Base-by-base conservation (phyloP, 2,888 invertebrate genomes). In the Eueremaeus valkanovi region DNA sequence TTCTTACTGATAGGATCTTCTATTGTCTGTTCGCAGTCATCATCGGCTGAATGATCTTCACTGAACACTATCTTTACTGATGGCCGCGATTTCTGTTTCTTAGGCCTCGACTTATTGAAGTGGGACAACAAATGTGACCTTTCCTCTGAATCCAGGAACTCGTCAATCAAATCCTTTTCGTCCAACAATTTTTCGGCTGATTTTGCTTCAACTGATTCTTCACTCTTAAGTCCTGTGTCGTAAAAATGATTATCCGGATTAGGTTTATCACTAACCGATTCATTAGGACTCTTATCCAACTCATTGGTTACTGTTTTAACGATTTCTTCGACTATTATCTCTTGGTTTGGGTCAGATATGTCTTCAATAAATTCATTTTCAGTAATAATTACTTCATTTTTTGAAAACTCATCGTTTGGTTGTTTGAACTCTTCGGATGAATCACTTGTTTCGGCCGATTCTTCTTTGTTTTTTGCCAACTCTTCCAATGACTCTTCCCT, bases 81-180 rank as follows among this genome's bases (percentile, higher is more conserved):
- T 13, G 36, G 36, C 40, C 68, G 18, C 13, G 68, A 68, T 13
- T 68, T 68, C 0, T 31, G 21, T 40, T 68, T 68, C 40, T 68
- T 68, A 13, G 68, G 68, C 13, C 68, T 1, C 21, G 68, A 68
- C 31, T 68, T 68, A 68, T 68, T 68, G 16, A 68, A 40, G 40
- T 68, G 68, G 1, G 18, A 40, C 40, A 68, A 36, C 21, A 21
- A 21, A 24, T 40, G 68, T 24, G 61, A 18, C 3, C n/a, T n/a
- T n/a, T 61, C 61, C 9, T n/a, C 31, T 33, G 18, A 61, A n/a
- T 16, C 9, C 33, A 13, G 31, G 33, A 61, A 31, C 31, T 61
- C 33, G n/a, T 61, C 33, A 3, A 24, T 61, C 31, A 61, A 24
- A 18, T 49, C 49, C 49, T 49, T 49, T n/a, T 8, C 5, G n/a